Percentiles rank a stretch among this genome's conserved stretches.
phyloP scores from a whole-genome alignment of 2,797 vertebrate species.

The Enteromius unitaeniatus region DNA sequence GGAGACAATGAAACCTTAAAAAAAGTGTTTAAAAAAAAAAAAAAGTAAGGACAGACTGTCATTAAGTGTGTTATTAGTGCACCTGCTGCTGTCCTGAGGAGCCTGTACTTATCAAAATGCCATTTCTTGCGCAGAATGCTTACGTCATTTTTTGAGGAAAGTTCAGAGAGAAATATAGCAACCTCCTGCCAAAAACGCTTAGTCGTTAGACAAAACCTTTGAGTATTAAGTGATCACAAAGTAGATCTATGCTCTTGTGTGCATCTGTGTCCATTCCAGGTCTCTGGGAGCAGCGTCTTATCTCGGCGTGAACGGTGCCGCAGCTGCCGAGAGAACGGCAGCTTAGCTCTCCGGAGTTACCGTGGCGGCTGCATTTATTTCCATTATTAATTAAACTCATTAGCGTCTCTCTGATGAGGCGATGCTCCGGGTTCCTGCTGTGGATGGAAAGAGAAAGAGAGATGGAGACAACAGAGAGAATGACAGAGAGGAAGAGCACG shows the following conservation, averaged over 20 bases:
- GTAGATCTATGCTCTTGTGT: conserved; percentile 5
- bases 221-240: conserved; percentile 15
- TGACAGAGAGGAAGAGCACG: conserved; percentile 40
- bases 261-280: conserved; percentile 2
- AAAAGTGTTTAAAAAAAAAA: neutral
- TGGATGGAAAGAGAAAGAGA: conserved; percentile 60
- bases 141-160: conserved; percentile 32
- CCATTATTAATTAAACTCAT: conserved; percentile 82
- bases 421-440: conserved; percentile 66
- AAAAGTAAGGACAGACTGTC: conserved; percentile 24
- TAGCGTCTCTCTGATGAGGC: conserved; percentile 69
- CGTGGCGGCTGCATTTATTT: conserved; percentile 75
- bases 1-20: neutral
- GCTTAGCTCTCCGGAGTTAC: conserved; percentile 68
- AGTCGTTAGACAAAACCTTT: conserved; percentile 10
- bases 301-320: conserved; percentile 59
- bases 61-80: conserved; percentile 54
- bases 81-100: conserved; percentile 47
- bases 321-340: conserved; percentile 73
- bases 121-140: conserved; percentile 32
- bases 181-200: neutral
- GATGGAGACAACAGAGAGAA: conserved; percentile 31
- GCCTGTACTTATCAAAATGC: conserved; percentile 45
- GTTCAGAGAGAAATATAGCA: neutral
- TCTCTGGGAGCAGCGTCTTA: conserved; percentile 40